Percentiles rank a stretch among this genome's conserved stretches.
Conservation (phyloP, 2,113 vertebrate genomes). For the Calidris pygmaea region DNA sequence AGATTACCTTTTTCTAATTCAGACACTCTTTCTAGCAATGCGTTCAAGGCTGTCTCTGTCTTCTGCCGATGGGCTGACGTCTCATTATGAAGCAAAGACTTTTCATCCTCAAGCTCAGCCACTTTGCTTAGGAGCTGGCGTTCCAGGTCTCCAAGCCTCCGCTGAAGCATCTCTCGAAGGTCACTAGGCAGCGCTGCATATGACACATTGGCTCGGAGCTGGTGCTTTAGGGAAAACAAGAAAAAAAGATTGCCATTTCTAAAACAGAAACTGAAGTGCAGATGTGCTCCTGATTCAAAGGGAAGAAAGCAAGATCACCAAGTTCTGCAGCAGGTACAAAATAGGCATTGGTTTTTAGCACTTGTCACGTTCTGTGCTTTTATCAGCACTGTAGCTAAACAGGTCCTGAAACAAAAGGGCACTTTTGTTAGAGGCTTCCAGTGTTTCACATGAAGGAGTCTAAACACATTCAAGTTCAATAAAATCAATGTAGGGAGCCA, state of each 20-base stretch:
- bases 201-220: slow-evolving; percentile 81
- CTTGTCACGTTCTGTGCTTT: background rate
- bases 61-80: slow-evolving; percentile 90
- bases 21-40: slow-evolving; percentile 89
- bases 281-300: background rate
- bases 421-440: background rate
- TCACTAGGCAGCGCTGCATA: slow-evolving; percentile 79
- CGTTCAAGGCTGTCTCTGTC: slow-evolving; percentile 88
- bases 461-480: background rate
- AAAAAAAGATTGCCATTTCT: background rate
- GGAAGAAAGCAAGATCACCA: background rate
- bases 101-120: slow-evolving; percentile 94
- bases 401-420: background rate
- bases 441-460: background rate
- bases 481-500: background rate
- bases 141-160: slow-evolving; percentile 89
- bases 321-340: background rate
- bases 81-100: slow-evolving; percentile 93
- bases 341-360: background rate
- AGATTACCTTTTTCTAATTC: slow-evolving; percentile 91
- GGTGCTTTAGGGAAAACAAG: slow-evolving; percentile 73
- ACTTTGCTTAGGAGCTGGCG: slow-evolving; percentile 92
- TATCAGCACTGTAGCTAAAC: background rate
- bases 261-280: background rate
- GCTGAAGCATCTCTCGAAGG: slow-evolving; percentile 90